These are phyloP conservation scores for Mesorhabditis spiculigera DNA, from an alignment of 2,888 invertebrate genomes.

Conservation along the genomic window DNA sequence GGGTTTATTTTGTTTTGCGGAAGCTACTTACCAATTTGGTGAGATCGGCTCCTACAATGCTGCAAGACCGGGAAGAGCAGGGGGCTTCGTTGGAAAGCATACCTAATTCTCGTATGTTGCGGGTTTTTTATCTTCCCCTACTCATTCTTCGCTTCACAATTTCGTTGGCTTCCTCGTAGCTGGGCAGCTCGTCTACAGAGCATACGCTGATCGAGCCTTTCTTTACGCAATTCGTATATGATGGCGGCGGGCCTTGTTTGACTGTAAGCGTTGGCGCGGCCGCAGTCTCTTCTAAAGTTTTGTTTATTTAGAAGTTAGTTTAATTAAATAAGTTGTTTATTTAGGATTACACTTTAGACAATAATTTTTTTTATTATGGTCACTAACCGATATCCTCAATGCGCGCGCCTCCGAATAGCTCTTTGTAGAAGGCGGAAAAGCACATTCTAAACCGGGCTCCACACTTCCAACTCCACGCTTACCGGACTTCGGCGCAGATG, in stretches of 20 bases:
- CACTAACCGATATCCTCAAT: too few relatives aligned
- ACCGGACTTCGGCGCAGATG: not conserved
- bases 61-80: not conserved
- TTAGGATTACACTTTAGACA: too few relatives aligned
- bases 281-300: too few relatives aligned
- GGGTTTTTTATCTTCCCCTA: not conserved
- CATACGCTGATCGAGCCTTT: not conserved
- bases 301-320: too few relatives aligned
- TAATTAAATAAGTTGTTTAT: too few relatives aligned
- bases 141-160: constrained; percentile 7
- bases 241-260: constrained; percentile 5
- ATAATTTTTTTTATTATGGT: too few relatives aligned
- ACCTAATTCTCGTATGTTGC: not conserved
- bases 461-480: not conserved
- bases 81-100: not conserved
- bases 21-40: constrained; percentile 1
- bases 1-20: not conserved
- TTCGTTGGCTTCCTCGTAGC: constrained; percentile 1
- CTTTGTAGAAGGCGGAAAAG: too few relatives aligned
- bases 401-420: too few relatives aligned
- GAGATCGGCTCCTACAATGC: not conserved
- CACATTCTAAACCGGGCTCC: too few relatives aligned
- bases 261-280: not conserved
- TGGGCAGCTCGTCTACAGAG: not conserved
- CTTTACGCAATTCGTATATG: not conserved